Evolutionary conservation across 2,888 invertebrate genomes (phyloP).

Genomic region (Dryadula phaetusa): DNA sequence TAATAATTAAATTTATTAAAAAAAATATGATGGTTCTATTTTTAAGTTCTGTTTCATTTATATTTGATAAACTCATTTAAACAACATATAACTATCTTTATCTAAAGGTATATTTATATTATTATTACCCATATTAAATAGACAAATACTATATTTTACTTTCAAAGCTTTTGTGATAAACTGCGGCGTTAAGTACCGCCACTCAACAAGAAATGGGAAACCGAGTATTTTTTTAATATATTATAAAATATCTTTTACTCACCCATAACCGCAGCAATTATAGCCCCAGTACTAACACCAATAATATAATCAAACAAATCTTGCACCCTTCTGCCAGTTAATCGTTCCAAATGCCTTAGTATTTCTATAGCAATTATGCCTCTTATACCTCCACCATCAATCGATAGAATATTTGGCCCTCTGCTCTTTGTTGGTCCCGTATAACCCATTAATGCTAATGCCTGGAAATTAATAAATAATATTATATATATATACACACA

Average conservation of each 20-base stretch:
- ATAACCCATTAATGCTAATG: conserved; percentile 88
- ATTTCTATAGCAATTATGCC: conserved; percentile 94
- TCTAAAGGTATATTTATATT: no score
- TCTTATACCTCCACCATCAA: conserved; percentile 96
- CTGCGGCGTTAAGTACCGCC: no score
- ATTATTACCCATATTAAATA: no score
- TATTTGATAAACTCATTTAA: no score
- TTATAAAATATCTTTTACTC: conserved; percentile 48
- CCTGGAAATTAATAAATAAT: conserved; percentile 61
- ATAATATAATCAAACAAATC: conserved; percentile 95
- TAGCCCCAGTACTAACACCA: conserved; percentile 93
- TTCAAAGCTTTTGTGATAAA: no score
- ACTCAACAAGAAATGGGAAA: no score
- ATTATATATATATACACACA: background rate
- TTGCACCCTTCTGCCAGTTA: conserved; percentile 87
- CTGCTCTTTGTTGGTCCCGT: conserved; percentile 86
- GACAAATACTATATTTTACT: no score
- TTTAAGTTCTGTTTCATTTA: no score
- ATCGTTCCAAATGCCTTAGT: conserved; percentile 89
- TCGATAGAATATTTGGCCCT: conserved; percentile 92
- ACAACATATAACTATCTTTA: no score
- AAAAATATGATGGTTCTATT: no score
- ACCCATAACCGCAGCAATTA: conserved; percentile 90
- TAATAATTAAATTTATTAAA: no score
- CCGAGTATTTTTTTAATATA: no score